Evolutionary conservation across 2,797 vertebrate species (phyloP), one percentile per base, ranked within the genome.

Genomic region (Notamacropus eugenii): DNA sequence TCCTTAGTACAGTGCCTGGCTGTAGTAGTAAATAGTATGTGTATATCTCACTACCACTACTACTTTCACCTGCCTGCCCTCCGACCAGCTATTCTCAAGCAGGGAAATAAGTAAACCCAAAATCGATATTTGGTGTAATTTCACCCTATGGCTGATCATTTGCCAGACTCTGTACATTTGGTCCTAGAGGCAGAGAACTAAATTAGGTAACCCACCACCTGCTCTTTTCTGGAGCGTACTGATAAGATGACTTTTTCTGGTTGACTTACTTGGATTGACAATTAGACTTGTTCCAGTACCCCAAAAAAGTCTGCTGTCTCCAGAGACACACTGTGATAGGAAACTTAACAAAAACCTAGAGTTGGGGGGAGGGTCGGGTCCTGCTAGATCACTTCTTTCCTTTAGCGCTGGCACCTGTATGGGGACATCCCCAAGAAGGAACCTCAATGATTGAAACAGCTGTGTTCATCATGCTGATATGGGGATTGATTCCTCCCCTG

Each of bases 211-310:
- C 28, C 95, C 96, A 74, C 90, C 58, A 55, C 74, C 3, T 0
- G 28, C 50, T 94, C 74, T 94, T 90, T 40, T 91, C 94, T 96
- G 94, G 27, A 52, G n/a, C 1, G 0, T 50, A 4, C 40, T 40
- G 27, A 40, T 40, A 59, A 95, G 92, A 92, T 92, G 55, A 82
- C 82, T 54, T 90, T 92, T 95, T 93, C 87, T 97, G 31, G 28
- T 95, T 96, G 34, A 98, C 98, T 98, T 98, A 98, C 98, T 98
- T 98, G 98, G 97, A 96, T 97, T 58, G 93, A 98, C 95, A 24
- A 74, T 55, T 52, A 98, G 93, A 92, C 0, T 92, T 93, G 96
- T 98, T 93, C 98, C 98, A 95, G 22, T 95, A 54, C 93, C 98
- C 93, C 97, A 98, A 94, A 92, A 94, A 59, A 98, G 0, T 0